Evolutionary conservation across 1,140 invertebrate species (phyloP).

Genomic region (Tetramorium alpestre): DNA sequence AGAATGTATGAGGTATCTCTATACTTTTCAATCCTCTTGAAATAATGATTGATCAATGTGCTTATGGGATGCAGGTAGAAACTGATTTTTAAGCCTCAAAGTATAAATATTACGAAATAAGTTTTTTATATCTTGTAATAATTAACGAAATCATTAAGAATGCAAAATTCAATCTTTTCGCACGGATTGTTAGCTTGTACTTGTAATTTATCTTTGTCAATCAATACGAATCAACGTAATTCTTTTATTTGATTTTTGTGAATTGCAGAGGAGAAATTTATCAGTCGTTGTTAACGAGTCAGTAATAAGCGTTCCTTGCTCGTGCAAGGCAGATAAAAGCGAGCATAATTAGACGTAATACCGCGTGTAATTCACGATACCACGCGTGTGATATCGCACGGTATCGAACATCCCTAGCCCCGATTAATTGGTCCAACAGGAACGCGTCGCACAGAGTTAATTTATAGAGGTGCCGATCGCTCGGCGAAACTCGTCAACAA

Average conservation of each 20-base stretch:
- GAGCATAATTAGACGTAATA: slow-evolving; percentile 44
- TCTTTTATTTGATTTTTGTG: not conserved
- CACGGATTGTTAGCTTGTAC: not conserved
- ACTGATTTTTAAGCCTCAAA: not conserved
- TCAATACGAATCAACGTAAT: not conserved
- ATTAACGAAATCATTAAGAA: not conserved
- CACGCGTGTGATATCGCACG: slow-evolving; percentile 8
- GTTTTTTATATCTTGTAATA: not conserved
- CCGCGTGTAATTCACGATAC: slow-evolving; percentile 68
- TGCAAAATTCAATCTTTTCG: not conserved
- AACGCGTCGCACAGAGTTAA: slow-evolving; percentile 56
- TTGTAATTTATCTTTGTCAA: not conserved
- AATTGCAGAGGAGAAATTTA: not conserved
- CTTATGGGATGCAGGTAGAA: not conserved
- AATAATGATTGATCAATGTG: slow-evolving; percentile 6
- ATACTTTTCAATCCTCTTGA: not conserved
- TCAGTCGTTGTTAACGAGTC: not conserved
- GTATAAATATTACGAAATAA: not conserved
- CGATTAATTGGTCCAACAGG: slow-evolving; percentile 68
- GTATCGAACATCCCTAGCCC: slow-evolving; percentile 15
- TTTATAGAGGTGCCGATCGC: slow-evolving; percentile 67
- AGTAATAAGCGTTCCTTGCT: slow-evolving; percentile 19
- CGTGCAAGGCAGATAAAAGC: not conserved
- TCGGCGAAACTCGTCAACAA: slow-evolving; percentile 66
- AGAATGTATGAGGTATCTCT: not conserved